Percentiles rank a stretch among this genome's conserved stretches.
Conservation (phyloP, 2,888 invertebrate species). For the Eugnorisma glareosa region DNA sequence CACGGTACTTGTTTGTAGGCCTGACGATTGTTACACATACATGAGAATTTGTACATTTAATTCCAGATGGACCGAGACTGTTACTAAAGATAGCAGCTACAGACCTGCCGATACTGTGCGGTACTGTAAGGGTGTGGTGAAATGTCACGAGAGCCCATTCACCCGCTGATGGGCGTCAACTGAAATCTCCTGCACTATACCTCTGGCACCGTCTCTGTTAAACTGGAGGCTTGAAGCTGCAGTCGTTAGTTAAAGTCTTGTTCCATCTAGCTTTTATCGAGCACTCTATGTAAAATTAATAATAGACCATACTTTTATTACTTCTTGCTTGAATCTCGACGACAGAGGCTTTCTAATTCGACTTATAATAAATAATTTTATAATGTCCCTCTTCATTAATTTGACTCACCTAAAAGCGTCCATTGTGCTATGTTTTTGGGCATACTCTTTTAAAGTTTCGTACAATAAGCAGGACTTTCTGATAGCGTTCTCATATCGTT, state of each 20-base stretch:
- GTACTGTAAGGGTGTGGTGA: neutral
- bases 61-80: neutral
- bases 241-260: neutral
- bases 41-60: neutral
- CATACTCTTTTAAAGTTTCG: slow-evolving; percentile 80
- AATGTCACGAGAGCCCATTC: neutral
- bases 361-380: neutral
- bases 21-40: slow-evolving; percentile 59
- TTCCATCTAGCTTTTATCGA: neutral
- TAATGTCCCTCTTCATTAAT: neutral
- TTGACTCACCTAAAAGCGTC: slow-evolving; percentile 74
- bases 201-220: neutral
- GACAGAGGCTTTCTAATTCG: too few species aligned
- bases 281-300: neutral
- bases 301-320: neutral
- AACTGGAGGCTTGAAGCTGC: neutral
- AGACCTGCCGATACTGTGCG: neutral
- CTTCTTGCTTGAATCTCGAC: neutral
- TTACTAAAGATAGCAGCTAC: neutral
- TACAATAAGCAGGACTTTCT: slow-evolving; percentile 92
- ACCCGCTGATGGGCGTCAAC: neutral
- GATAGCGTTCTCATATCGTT: slow-evolving; percentile 94
- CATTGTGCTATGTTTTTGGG: slow-evolving; percentile 60
- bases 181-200: neutral
- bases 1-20: slow-evolving; percentile 77